Percentiles rank a stretch among this genome's conserved stretches.
Conservation (phyloP, 1,140 invertebrate species). For the Eulimnadia texana region DNA sequence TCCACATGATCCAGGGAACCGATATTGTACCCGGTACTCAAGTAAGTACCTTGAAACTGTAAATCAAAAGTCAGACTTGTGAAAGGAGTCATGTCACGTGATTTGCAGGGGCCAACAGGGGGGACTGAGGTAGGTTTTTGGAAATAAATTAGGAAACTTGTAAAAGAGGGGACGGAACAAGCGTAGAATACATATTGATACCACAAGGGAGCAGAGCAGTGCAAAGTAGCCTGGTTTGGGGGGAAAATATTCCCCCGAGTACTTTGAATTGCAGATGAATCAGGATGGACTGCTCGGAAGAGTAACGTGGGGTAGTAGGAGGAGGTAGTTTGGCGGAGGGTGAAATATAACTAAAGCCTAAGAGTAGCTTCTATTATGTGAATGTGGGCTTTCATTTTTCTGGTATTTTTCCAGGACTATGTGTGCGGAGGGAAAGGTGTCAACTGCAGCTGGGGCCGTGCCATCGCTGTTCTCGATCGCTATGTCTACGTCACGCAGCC, state of each 20-base stretch:
- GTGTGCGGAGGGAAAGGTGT: constrained; percentile 50
- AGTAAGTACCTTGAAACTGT: constrained; percentile 30
- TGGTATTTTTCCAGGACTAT: constrained; percentile 38
- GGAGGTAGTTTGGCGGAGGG: background rate
- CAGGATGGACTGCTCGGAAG: background rate
- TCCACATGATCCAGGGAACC: constrained; percentile 55
- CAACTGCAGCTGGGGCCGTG: constrained; percentile 53
- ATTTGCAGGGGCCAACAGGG: background rate
- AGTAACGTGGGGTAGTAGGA: background rate
- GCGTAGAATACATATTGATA: no score
- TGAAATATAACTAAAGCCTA: background rate
- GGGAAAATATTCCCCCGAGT: background rate
- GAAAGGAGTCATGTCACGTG: no score
- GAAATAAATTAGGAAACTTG: no score
- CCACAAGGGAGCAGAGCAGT: no score
- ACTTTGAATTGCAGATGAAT: background rate
- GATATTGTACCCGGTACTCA: constrained; percentile 58
- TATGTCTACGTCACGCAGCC: constrained; percentile 65
- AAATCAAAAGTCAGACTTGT: no score
- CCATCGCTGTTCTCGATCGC: constrained; percentile 52
- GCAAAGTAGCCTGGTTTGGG: background rate
- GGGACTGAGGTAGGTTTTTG: background rate
- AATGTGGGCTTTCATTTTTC: background rate
- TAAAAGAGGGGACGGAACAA: no score
- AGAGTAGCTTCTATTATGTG: background rate